phyloP scores from a whole-genome alignment of 2,888 invertebrate genomes.

The Torymus texanus region DNA sequence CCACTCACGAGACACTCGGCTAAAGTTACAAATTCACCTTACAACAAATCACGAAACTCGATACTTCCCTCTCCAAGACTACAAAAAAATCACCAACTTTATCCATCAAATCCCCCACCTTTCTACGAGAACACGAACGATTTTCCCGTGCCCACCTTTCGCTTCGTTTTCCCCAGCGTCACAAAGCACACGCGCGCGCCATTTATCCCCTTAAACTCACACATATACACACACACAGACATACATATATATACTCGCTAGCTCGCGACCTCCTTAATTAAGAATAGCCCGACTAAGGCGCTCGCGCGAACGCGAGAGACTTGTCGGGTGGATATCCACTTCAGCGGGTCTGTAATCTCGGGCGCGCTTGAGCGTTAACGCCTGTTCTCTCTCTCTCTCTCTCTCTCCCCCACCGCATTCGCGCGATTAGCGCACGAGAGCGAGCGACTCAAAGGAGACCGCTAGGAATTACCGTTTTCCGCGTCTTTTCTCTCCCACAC shows the following conservation, averaged over 20 bases:
- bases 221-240: too few species aligned
- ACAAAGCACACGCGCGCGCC: too few species aligned
- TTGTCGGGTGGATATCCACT: slow-evolving; percentile 36
- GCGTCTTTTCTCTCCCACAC: slow-evolving; percentile 26
- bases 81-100: not conserved
- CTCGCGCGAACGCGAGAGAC: slow-evolving; percentile 7
- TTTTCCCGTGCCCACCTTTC: too few species aligned
- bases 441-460: slow-evolving; percentile 23
- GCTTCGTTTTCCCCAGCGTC: too few species aligned
- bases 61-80: not conserved
- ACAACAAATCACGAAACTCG: slow-evolving; percentile 20
- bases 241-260: too few species aligned
- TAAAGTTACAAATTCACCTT: not conserved
- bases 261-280: slow-evolving; percentile 26
- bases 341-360: slow-evolving; percentile 35
- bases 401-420: slow-evolving; percentile 3
- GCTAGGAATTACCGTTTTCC: slow-evolving; percentile 42
- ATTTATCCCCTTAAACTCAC: too few species aligned
- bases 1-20: not conserved
- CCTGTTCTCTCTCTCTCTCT: slow-evolving; percentile 3
- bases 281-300: slow-evolving; percentile 13
- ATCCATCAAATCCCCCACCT: not conserved
- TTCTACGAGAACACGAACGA: not conserved
- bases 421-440: slow-evolving; percentile 12
- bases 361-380: slow-evolving; percentile 27